Evolutionary conservation across 1,140 invertebrate genomes (phyloP).

Genomic region (Tetraneura akinire): DNA sequence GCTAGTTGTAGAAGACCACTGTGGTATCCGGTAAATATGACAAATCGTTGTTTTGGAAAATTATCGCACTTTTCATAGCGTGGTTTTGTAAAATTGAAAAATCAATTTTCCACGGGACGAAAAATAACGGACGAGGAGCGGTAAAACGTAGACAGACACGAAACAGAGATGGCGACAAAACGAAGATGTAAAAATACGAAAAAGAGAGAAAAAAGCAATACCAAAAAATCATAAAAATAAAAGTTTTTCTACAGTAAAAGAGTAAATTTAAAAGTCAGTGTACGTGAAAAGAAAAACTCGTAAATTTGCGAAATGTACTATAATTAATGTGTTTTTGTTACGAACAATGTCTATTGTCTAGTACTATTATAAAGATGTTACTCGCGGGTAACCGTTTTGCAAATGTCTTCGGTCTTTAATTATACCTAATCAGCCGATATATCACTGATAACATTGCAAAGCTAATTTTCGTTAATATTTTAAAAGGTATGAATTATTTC

Average conservation of each 20-base stretch:
- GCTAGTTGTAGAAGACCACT: not conserved
- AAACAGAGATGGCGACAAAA: not conserved
- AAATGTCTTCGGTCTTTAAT: not conserved
- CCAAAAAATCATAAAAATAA: not conserved
- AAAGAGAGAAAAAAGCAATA: not conserved
- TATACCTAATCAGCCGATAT: too few species aligned
- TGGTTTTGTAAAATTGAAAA: not conserved
- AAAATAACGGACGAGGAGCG: not conserved
- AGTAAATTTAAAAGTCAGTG: slow-evolving; percentile 14
- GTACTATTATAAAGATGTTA: not conserved
- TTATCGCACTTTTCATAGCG: not conserved
- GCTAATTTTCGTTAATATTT: too few species aligned
- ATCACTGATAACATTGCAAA: too few species aligned
- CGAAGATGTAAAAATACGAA: not conserved
- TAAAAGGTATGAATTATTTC: too few species aligned
- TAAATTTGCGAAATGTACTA: not conserved
- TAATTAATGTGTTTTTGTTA: slow-evolving; percentile 26
- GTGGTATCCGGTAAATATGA: slow-evolving; percentile 9
- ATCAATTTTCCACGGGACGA: not conserved
- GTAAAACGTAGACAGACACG: not conserved
- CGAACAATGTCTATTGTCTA: not conserved
- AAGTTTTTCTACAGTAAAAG: not conserved
- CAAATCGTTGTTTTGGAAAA: slow-evolving; percentile 4
- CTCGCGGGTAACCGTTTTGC: not conserved
- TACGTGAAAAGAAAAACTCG: slow-evolving; percentile 10